Percentiles rank a stretch among this genome's conserved stretches.
Evolutionary conservation across 2,888 invertebrate genomes (phyloP).

Genomic region (Nephrotoma guestfalica): DNA sequence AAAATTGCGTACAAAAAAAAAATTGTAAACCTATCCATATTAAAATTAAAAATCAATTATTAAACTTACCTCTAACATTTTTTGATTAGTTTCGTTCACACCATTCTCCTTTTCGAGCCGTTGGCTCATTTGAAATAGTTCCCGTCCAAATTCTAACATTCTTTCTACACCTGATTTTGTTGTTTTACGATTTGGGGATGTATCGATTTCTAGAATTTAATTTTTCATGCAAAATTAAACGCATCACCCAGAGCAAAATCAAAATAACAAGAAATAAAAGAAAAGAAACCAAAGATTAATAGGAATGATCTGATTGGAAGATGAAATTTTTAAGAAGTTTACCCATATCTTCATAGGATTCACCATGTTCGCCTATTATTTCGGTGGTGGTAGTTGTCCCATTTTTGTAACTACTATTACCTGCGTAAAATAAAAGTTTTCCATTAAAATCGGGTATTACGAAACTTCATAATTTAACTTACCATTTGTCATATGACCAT

Average conservation of each 20-base stretch:
- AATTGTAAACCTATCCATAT: background rate
- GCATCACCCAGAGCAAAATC: background rate
- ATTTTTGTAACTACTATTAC: slow-evolving; percentile 27
- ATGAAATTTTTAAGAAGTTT: slow-evolving; percentile 17
- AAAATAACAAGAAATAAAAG: background rate
- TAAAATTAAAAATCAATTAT: background rate
- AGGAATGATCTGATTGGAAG: background rate
- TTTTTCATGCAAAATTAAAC: slow-evolving; percentile 1
- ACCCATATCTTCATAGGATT: slow-evolving; percentile 62
- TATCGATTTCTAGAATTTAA: slow-evolving; percentile 24
- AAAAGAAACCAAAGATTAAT: slow-evolving; percentile 14
- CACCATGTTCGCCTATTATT: slow-evolving; percentile 39
- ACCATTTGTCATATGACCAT: slow-evolving; percentile 30
- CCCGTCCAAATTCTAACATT: slow-evolving; percentile 88
- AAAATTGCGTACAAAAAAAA: slow-evolving; percentile 16
- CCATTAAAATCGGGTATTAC: background rate
- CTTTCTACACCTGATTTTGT: slow-evolving; percentile 60
- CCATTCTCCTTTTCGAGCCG: slow-evolving; percentile 67
- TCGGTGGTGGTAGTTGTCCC: slow-evolving; percentile 23
- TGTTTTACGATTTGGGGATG: slow-evolving; percentile 27
- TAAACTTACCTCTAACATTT: slow-evolving; percentile 69
- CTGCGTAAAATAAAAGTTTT: slow-evolving; percentile 14
- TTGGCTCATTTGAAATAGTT: slow-evolving; percentile 83
- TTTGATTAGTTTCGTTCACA: slow-evolving; percentile 63
- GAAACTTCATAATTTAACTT: slow-evolving; percentile 6